Evolutionary conservation across 1,140 invertebrate species (phyloP).

Genomic region (Caerostris extrusa): DNA sequence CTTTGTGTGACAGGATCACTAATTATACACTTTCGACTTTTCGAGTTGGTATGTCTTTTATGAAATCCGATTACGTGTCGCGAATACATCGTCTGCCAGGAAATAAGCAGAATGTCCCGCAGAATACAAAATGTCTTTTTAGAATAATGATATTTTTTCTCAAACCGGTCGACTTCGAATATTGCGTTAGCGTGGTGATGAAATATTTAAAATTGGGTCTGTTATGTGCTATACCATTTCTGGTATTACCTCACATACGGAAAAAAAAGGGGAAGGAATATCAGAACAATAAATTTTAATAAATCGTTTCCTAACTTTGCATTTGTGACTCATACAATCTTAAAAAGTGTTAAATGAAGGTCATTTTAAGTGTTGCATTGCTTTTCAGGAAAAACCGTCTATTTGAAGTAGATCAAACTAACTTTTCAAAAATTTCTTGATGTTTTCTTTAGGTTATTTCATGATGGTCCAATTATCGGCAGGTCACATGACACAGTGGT

Average conservation of each 20-base stretch:
- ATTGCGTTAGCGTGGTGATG: neutral
- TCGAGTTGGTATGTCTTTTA: neutral
- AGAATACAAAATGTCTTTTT: constrained; percentile 36
- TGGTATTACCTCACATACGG: constrained; percentile 12
- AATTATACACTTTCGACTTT: constrained; percentile 31
- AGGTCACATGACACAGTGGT: too few species aligned
- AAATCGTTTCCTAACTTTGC: neutral
- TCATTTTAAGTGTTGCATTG: neutral
- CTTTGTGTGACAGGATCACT: constrained; percentile 42
- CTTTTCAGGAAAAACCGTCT: neutral
- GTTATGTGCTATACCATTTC: neutral
- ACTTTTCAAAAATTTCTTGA: too few species aligned
- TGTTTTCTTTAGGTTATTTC: too few species aligned
- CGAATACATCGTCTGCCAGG: neutral
- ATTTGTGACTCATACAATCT: neutral
- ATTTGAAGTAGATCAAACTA: too few species aligned
- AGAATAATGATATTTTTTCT: neutral
- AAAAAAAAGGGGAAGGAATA: neutral
- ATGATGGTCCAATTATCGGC: too few species aligned
- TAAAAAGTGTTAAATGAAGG: neutral
- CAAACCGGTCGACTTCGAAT: neutral
- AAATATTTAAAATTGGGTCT: neutral
- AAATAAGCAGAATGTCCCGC: neutral
- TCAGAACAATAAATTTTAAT: neutral
- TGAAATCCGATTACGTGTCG: neutral